These are phyloP conservation scores for Lithophane leautieri DNA, from an alignment of 2,888 invertebrate species.

Conservation along the genomic window DNA sequence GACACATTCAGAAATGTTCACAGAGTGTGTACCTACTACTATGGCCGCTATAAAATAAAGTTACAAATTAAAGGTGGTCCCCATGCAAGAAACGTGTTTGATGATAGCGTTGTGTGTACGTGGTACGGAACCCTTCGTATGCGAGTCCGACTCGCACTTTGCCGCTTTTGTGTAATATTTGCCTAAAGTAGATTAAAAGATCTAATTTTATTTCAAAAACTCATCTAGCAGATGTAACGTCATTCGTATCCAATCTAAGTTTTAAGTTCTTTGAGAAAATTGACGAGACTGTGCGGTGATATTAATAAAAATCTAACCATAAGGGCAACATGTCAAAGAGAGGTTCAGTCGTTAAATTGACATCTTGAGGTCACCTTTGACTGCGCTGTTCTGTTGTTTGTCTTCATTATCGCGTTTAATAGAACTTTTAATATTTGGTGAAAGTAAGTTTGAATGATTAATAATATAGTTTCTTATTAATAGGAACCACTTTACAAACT, in stretches of 20 bases:
- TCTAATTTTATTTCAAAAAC: conserved; percentile 25
- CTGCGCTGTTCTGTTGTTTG: not conserved
- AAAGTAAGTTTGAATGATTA: not conserved
- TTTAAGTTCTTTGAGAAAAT: conserved; percentile 32
- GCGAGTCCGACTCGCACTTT: not conserved
- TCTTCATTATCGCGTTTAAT: not conserved
- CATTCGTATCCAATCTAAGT: conserved; percentile 42
- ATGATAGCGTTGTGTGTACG: not conserved
- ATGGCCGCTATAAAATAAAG: not conserved
- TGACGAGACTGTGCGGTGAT: conserved; percentile 4
- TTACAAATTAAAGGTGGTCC: not conserved
- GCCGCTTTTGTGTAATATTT: conserved; percentile 17
- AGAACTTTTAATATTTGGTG: not conserved
- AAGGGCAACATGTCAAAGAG: not conserved
- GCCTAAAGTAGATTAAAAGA: conserved; percentile 25
- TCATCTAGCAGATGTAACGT: conserved; percentile 34
- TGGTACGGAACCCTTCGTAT: not conserved
- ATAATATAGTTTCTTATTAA: conserved; percentile 21
- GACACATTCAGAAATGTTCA: not conserved
- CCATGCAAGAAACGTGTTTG: no score
- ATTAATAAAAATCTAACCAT: not conserved
- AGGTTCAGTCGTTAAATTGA: not conserved
- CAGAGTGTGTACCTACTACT: not conserved
- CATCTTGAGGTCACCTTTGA: not conserved
- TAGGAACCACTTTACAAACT: conserved; percentile 5